Evolutionary conservation across 2,888 invertebrate genomes (phyloP).

Genomic region (Hirtodrosophila cameraria): DNA sequence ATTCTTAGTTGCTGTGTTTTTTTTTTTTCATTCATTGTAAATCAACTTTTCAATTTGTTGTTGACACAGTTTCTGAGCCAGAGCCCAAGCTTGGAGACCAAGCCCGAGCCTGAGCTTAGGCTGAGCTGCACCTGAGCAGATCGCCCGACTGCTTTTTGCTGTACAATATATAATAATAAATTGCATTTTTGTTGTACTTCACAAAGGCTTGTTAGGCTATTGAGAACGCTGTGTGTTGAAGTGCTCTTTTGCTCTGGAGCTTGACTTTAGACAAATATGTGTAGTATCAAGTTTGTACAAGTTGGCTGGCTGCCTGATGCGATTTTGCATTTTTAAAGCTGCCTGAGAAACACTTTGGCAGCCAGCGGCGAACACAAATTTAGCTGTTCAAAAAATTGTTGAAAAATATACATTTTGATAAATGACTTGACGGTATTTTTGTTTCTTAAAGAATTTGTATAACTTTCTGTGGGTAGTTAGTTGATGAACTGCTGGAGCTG

Average conservation of each 20-base stretch:
- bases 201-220: slow-evolving; percentile 48
- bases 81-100: slow-evolving; percentile 7
- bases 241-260: slow-evolving; percentile 47
- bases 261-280: slow-evolving; percentile 47
- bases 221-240: slow-evolving; percentile 42
- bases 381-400: slow-evolving; percentile 66
- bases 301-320: too few species aligned
- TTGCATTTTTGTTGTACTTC: slow-evolving; percentile 57
- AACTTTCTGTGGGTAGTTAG: slow-evolving; percentile 15
- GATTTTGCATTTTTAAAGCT: slow-evolving; percentile 45
- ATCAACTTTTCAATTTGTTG: slow-evolving; percentile 76
- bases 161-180: slow-evolving; percentile 58
- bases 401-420: slow-evolving; percentile 63
- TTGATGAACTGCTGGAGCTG: slow-evolving; percentile 43
- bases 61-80: slow-evolving; percentile 70
- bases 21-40: slow-evolving; percentile 48
- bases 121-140: slow-evolving; percentile 64
- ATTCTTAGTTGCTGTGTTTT: not conserved
- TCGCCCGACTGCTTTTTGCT: slow-evolving; percentile 24
- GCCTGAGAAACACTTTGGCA: slow-evolving; percentile 65
- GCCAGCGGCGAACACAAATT: slow-evolving; percentile 49
- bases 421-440: slow-evolving; percentile 62
- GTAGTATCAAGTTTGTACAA: too few species aligned
- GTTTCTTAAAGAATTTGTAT: slow-evolving; percentile 7
- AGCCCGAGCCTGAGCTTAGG: not conserved